phyloP scores from a whole-genome alignment of 2,113 vertebrate species.

The Rhinolophus ferrumequinum region DNA sequence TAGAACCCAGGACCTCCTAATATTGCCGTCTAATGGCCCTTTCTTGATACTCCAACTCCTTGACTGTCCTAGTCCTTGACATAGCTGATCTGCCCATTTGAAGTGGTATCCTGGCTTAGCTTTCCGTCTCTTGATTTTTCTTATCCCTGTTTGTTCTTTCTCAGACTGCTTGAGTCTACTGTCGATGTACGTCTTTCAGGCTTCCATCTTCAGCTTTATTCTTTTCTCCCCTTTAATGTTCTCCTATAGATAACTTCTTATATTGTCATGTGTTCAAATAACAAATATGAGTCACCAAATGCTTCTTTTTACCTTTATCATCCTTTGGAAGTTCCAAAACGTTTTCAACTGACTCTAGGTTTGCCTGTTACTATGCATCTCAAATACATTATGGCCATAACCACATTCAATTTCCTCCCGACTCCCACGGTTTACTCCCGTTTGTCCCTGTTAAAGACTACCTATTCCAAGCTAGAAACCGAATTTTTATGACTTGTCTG shows the following conservation, averaged over 20 bases:
- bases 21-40: background rate
- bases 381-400: background rate
- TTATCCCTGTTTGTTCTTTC: background rate
- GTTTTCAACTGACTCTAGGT: background rate
- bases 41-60: background rate
- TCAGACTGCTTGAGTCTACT: background rate
- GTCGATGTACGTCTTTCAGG: background rate
- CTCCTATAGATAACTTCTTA: background rate
- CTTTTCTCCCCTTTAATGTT: background rate
- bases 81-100: background rate
- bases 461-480: background rate
- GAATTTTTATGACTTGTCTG: background rate
- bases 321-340: background rate
- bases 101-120: background rate
- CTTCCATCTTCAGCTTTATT: background rate
- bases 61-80: background rate
- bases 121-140: background rate
- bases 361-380: background rate
- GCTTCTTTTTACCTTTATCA: background rate
- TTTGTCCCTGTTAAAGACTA: background rate
- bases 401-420: background rate
- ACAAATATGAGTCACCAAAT: background rate
- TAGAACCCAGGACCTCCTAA: too few relatives aligned
- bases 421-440: accelerated
- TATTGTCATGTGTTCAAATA: background rate